Evolutionary conservation across 2,113 vertebrate genomes (phyloP).

Genomic region (Bubo scandiacus): DNA sequence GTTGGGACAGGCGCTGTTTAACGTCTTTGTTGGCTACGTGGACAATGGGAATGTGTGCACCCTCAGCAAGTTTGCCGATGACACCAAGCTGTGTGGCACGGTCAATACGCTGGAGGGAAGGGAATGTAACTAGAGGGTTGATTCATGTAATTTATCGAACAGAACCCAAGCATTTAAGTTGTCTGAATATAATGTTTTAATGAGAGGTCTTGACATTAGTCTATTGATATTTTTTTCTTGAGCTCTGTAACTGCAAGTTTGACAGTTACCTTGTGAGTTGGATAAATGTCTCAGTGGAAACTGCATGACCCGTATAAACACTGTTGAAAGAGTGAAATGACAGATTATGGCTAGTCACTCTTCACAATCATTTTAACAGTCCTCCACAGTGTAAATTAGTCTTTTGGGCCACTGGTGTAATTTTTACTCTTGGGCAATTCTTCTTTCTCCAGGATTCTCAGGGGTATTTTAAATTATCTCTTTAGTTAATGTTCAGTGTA

Average conservation of each 20-base stretch:
- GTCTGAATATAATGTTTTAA: not conserved
- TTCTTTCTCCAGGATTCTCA: not conserved
- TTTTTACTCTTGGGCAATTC: not conserved
- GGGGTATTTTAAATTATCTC: not conserved
- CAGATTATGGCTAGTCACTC: not conserved
- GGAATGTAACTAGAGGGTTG: not conserved
- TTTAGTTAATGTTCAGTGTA: not conserved
- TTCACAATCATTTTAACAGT: not conserved
- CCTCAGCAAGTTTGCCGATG: too few species aligned
- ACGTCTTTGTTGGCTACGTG: too few species aligned
- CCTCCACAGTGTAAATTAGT: not conserved
- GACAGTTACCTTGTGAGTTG: not conserved
- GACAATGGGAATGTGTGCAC: too few species aligned
- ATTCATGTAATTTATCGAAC: not conserved
- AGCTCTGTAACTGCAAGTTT: not conserved
- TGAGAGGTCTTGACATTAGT: not conserved
- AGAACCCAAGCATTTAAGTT: not conserved
- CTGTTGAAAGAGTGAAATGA: not conserved
- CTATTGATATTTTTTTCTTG: not conserved
- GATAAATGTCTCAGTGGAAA: not conserved
- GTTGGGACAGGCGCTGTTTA: too few species aligned
- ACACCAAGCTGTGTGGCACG: too few species aligned
- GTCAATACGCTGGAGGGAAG: too few species aligned
- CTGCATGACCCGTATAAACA: not conserved
- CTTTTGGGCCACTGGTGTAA: not conserved